Conservation (phyloP, 1,140 invertebrate species). For the Danaus melanippus region DNA sequence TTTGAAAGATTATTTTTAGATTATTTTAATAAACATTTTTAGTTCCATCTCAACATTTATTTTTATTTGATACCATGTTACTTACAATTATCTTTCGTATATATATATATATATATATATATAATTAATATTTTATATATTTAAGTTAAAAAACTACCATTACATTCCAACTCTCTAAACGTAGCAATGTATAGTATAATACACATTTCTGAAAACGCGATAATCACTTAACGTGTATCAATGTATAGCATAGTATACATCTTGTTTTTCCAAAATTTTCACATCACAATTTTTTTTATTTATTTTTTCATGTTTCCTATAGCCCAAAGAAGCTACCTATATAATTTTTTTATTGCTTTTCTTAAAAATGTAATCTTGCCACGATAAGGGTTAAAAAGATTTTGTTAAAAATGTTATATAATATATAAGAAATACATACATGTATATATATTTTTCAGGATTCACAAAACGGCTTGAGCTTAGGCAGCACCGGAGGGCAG, state of each 20-base stretch:
- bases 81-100: constrained; percentile 5
- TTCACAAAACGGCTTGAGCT: constrained; percentile 66
- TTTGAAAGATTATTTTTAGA: too few species aligned
- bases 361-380: constrained; percentile 3
- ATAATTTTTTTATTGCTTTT: constrained; percentile 1
- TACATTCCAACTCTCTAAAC: constrained; percentile 11
- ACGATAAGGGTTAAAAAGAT: constrained; percentile 7
- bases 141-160: constrained; percentile 8
- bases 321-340: constrained; percentile 6
- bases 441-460: constrained; percentile 37
- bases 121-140: background rate
- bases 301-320: constrained; percentile 9
- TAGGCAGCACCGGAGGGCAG: constrained; percentile 67
- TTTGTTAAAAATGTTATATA: too few species aligned
- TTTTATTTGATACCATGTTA: constrained; percentile 12
- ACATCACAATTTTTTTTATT: constrained; percentile 6
- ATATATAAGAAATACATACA: background rate
- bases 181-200: constrained; percentile 14
- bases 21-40: constrained; percentile 10
- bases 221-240: constrained; percentile 9
- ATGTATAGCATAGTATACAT: constrained; percentile 9
- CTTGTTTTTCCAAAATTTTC: constrained; percentile 12
- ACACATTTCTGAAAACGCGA: constrained; percentile 14
- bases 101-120: background rate
- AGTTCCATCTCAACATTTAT: constrained; percentile 8